Evolutionary conservation across 92 coral and sea anemone genomes (phyloP).

Genomic region (Paramuricea clavata): DNA sequence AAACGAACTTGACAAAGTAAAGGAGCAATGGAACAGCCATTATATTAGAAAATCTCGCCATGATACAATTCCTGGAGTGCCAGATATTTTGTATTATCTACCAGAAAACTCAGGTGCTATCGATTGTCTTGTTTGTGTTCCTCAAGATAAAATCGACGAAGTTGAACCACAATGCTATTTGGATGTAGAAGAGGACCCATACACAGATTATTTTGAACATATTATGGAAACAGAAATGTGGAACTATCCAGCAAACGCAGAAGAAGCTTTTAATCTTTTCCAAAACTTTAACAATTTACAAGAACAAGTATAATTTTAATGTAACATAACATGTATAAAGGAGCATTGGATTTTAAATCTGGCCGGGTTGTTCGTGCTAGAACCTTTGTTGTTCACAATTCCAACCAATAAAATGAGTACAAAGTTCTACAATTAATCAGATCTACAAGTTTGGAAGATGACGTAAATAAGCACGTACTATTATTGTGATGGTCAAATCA

Average conservation of each 20-base stretch:
- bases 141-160: slow-evolving; percentile 29
- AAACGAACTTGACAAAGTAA: too few species aligned
- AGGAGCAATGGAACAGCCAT: slow-evolving; percentile 66
- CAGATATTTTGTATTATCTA: slow-evolving; percentile 59
- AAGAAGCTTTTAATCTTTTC: slow-evolving; percentile 49
- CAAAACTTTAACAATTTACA: slow-evolving; percentile 13
- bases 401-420: too few species aligned
- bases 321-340: background rate
- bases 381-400: too few species aligned
- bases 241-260: slow-evolving; percentile 41
- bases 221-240: slow-evolving; percentile 55
- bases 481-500: too few species aligned
- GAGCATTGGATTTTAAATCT: too few species aligned
- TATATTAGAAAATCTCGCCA: slow-evolving; percentile 50
- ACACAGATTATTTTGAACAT: slow-evolving; percentile 53
- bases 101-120: slow-evolving; percentile 48
- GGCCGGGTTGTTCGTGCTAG: too few species aligned
- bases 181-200: slow-evolving; percentile 29
- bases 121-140: slow-evolving; percentile 44
- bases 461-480: too few species aligned
- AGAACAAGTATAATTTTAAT: background rate
- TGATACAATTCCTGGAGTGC: slow-evolving; percentile 42
- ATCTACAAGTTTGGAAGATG: too few species aligned
- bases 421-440: too few species aligned
- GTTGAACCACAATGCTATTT: slow-evolving; percentile 45